phyloP scores from a whole-genome alignment of 2,797 vertebrate genomes.

The Phrynocephalus forsythii region DNA sequence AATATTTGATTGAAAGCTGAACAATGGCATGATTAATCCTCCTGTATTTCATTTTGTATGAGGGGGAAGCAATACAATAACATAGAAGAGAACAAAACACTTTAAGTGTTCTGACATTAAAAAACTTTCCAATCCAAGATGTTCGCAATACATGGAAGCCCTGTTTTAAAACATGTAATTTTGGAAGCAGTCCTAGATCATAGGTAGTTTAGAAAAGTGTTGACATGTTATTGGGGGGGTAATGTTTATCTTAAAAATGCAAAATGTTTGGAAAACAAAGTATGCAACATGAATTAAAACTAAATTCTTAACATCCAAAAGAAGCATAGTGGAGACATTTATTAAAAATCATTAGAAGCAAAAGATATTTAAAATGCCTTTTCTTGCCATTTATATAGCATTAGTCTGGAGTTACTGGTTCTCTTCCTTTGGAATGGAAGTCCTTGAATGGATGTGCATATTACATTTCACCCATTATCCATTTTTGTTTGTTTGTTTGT shows the following conservation, averaged over 20 bases:
- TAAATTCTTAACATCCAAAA: not conserved
- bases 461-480: not conserved
- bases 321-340: not conserved
- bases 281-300: not conserved
- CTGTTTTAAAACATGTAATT: not conserved
- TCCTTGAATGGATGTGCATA: too few species aligned
- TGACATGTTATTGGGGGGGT: not conserved
- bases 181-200: not conserved
- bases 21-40: conserved; percentile 30
- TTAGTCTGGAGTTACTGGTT: not conserved
- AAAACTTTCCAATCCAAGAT: conserved; percentile 20
- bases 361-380: not conserved
- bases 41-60: conserved; percentile 30
- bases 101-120: conserved; percentile 17
- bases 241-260: not conserved
- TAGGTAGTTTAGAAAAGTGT: not conserved
- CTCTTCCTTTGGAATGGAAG: not conserved
- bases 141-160: not conserved
- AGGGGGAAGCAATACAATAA: not conserved
- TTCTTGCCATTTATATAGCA: not conserved
- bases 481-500: too few species aligned
- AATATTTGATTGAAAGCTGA: conserved; percentile 18
- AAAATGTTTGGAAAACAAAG: not conserved
- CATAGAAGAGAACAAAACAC: not conserved
- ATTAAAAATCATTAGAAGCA: not conserved